Base-by-base conservation (phyloP, 2,888 invertebrate genomes). In the Labia minor region DNA sequence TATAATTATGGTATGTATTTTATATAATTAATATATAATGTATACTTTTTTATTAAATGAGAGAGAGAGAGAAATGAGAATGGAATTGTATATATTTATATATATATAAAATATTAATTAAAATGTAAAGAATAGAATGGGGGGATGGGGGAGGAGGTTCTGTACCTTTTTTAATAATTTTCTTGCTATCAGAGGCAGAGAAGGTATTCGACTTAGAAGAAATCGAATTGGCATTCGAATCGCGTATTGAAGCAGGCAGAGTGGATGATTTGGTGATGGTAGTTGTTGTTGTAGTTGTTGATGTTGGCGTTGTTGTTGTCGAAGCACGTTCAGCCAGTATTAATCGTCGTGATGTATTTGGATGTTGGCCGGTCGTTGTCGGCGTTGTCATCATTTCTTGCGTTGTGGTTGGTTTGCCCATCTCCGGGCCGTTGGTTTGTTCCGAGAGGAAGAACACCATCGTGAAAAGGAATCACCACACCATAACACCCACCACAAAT, bases 361-460 rank as follows among this genome's bases (percentile, higher is more conserved):
- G 49, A 49, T 49, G 49, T 16, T 49, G 49, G 2, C 49, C 49
- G 2, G n/a, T 14, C 2, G 49, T n/a, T 2, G 49, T 49, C 14
- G 49, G 49, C 2, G 49, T 49, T 3, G 14, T 11, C n/a, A n/a
- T n/a, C n/a, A n/a, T n/a, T n/a, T n/a, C 26, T 8, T 26, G 26
- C 4, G 49, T 14, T 4, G 49, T 3, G n/a, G 49, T n/a, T 16
- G 3, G 49, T 49, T 49, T 49, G 14, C 49, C 16, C 49, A 14
- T 8, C 14, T 49, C 49, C n/a, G 49, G 49, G 14, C 49, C 14
- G 14, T 4, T 16, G 49, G 49, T 49, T 49, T 49, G 49, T 49
- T 49, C 49, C 49, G 49, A 49, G 16, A 49, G 49, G 14, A 49
- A 49, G 49, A 49, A 49, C 49, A 49, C 49, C 49, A 49, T 49